Percentiles rank a stretch among this genome's conserved stretches.
phyloP scores from a whole-genome alignment of 2,113 vertebrate genomes.

The Copsychus sechellarum region DNA sequence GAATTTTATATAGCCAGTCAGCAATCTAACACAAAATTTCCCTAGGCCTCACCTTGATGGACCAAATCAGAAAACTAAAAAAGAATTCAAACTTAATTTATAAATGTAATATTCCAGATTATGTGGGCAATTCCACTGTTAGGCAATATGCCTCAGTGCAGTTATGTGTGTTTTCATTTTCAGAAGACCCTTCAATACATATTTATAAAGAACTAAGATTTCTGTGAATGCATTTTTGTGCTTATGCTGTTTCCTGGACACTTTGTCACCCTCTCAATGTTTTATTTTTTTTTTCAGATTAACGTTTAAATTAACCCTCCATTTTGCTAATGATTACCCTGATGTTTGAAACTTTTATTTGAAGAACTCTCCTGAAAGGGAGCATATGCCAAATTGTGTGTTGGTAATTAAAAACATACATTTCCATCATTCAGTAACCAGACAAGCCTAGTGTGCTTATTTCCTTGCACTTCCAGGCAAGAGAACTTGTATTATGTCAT shows the following conservation, averaged over 20 bases:
- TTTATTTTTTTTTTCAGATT: background rate
- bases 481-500: background rate
- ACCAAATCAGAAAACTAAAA: background rate
- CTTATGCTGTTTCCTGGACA: accelerated
- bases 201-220: background rate
- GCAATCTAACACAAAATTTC: background rate
- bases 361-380: background rate
- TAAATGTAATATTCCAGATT: background rate
- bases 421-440: background rate
- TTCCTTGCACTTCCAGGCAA: background rate
- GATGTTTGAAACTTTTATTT: background rate
- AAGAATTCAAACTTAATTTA: background rate
- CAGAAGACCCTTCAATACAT: background rate
- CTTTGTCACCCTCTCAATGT: accelerated
- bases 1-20: background rate
- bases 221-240: background rate
- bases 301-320: background rate
- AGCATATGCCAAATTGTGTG: background rate
- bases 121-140: background rate
- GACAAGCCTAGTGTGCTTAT: background rate
- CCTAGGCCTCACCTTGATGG: background rate
- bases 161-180: background rate
- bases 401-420: background rate
- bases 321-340: background rate
- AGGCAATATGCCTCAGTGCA: background rate